Evolutionary conservation across 2,797 vertebrate genomes (phyloP).

Genomic region (Tapera naevia): DNA sequence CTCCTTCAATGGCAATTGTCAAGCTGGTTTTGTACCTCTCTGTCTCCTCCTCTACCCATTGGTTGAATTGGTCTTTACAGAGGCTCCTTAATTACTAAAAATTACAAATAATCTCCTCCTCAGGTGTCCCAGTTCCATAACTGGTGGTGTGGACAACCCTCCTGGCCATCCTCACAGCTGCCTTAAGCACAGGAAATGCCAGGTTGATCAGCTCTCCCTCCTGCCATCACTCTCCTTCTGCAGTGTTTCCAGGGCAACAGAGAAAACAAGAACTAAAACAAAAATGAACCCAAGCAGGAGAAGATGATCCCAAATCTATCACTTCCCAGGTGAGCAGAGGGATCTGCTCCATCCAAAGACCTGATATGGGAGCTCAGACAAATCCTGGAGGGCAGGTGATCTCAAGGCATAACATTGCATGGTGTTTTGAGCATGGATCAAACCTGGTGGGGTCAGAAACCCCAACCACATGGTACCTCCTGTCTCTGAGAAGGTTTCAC

Average conservation of each 20-base stretch:
- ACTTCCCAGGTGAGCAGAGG: not conserved
- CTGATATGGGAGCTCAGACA: not conserved
- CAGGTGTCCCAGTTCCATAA: not conserved
- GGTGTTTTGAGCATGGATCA: not conserved
- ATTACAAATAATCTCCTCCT: not conserved
- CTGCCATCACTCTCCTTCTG: constrained; percentile 21
- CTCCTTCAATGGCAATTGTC: not conserved
- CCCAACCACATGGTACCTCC: not conserved
- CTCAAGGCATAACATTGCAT: rapidly evolving
- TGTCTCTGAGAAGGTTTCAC: not conserved
- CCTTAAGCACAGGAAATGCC: not conserved
- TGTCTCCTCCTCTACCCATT: not conserved
- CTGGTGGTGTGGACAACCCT: not conserved
- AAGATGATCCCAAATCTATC: not conserved
- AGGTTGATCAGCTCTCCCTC: not conserved
- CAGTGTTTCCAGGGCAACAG: constrained; percentile 58
- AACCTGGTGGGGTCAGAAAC: not conserved
- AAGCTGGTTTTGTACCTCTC: not conserved
- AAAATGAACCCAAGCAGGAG: not conserved
- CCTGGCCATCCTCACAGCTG: not conserved
- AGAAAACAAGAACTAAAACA: not conserved
- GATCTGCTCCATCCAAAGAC: not conserved
- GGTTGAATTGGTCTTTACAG: not conserved
- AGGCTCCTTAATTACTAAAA: constrained; percentile 3
- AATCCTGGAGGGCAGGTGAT: not conserved